Evolutionary conservation across 2,113 vertebrate genomes (phyloP).

Genomic region (Halichoeres trimaculatus): DNA sequence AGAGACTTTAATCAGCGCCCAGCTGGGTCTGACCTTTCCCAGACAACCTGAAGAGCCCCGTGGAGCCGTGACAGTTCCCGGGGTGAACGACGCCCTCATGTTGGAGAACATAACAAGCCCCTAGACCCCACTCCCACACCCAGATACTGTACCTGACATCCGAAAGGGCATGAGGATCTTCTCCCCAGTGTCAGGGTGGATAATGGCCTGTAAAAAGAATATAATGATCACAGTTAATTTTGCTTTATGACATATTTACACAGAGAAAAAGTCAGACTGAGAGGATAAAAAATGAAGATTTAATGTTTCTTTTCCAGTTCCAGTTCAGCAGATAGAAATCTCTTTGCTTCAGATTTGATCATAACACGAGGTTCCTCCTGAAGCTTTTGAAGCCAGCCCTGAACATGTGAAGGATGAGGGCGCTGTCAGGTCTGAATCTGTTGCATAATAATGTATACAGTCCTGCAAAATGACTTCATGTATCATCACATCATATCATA

Average conservation of each 20-base stretch:
- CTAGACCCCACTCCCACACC: slow-evolving; percentile 41
- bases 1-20: slow-evolving; percentile 81
- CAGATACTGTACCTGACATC: slow-evolving; percentile 90
- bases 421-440: too few relatives aligned
- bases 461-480: too few relatives aligned
- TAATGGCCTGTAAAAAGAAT: slow-evolving; percentile 87
- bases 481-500: too few relatives aligned
- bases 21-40: slow-evolving; percentile 83
- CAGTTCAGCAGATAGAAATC: too few relatives aligned
- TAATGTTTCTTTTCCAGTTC: too few relatives aligned
- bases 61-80: slow-evolving; percentile 61
- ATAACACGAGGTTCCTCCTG: too few relatives aligned
- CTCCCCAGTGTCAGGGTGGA: slow-evolving; percentile 94
- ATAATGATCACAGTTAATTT: not conserved
- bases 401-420: too few relatives aligned
- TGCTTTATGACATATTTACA: not conserved
- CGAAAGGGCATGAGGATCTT: slow-evolving; percentile 97
- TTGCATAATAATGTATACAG: too few relatives aligned
- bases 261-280: not conserved
- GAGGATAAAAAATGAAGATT: too few relatives aligned
- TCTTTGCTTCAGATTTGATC: too few relatives aligned
- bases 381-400: too few relatives aligned
- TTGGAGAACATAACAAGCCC: slow-evolving; percentile 74
- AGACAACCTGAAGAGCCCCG: slow-evolving; percentile 68
- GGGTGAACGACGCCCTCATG: slow-evolving; percentile 50